Conservation (phyloP, 2,888 invertebrate genomes). For the Xanthorhoe spadicearia region DNA sequence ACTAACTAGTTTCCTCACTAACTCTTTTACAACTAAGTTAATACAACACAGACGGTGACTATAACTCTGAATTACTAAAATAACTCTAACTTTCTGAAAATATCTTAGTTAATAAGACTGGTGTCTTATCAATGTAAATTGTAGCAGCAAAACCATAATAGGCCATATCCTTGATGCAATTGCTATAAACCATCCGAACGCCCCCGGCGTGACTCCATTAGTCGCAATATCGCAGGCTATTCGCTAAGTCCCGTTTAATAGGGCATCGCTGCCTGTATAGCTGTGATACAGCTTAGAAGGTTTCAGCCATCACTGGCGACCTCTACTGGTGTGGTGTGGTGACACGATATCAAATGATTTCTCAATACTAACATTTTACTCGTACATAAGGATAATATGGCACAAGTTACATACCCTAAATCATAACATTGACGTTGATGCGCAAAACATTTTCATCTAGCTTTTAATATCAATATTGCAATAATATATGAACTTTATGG, state of each 20-base stretch:
- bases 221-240: constrained; percentile 54
- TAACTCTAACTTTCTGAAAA: neutral
- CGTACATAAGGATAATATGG: neutral
- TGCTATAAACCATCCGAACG: constrained; percentile 58
- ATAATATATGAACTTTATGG: neutral
- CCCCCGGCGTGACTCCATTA: constrained; percentile 52
- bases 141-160: constrained; percentile 52
- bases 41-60: neutral
- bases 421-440: neutral
- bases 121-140: constrained; percentile 50
- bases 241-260: constrained; percentile 34
- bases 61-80: neutral
- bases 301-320: neutral
- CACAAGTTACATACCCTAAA: neutral
- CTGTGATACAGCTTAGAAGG: constrained; percentile 26
- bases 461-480: neutral
- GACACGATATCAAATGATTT: neutral
- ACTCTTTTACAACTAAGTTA: neutral
- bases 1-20: neutral
- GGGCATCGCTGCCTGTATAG: constrained; percentile 23
- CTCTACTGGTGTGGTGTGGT: neutral
- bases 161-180: constrained; percentile 67
- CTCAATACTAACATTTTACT: neutral
- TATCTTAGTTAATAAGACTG: neutral
- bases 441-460: too few species aligned